Conservation (phyloP, 1,140 invertebrate species). For the Neodiprion fabricii region DNA sequence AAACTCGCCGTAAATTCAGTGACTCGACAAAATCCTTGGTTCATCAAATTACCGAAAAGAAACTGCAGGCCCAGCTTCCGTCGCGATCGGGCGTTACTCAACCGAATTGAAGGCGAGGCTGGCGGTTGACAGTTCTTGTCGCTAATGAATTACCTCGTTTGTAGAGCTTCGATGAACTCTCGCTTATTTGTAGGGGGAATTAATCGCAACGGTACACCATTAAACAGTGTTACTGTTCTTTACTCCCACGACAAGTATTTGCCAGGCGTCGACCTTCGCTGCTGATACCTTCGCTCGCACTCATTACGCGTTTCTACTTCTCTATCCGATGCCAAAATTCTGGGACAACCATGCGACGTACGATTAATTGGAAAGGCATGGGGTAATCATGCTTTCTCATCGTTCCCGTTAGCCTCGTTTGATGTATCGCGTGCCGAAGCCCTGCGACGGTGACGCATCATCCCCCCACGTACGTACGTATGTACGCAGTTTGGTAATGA, state of each 20-base stretch:
- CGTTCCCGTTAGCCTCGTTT: too few species aligned
- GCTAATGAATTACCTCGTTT: conserved; percentile 3
- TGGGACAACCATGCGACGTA: too few species aligned
- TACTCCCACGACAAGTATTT: background rate
- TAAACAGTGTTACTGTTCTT: background rate
- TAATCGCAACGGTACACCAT: background rate
- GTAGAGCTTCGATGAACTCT: background rate
- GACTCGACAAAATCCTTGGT: background rate
- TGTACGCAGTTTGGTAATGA: conserved; percentile 1
- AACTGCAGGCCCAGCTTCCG: background rate
- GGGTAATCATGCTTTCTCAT: too few species aligned
- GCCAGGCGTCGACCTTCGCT: too few species aligned
- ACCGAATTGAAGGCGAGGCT: background rate
- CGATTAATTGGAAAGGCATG: too few species aligned
- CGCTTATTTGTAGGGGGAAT: background rate
- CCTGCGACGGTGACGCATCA: too few species aligned
- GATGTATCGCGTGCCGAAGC: too few species aligned
- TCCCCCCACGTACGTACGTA: too few species aligned
- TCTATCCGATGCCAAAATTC: too few species aligned
- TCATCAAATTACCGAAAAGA: conserved; percentile 2
- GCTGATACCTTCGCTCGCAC: too few species aligned
- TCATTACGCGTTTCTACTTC: too few species aligned
- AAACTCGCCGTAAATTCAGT: background rate
- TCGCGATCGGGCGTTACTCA: background rate
- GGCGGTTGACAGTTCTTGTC: conserved; percentile 2